These are phyloP conservation scores for Corythoichthys haematopterus DNA, from an alignment of 2,113 vertebrate genomes.

Conservation along the genomic window DNA sequence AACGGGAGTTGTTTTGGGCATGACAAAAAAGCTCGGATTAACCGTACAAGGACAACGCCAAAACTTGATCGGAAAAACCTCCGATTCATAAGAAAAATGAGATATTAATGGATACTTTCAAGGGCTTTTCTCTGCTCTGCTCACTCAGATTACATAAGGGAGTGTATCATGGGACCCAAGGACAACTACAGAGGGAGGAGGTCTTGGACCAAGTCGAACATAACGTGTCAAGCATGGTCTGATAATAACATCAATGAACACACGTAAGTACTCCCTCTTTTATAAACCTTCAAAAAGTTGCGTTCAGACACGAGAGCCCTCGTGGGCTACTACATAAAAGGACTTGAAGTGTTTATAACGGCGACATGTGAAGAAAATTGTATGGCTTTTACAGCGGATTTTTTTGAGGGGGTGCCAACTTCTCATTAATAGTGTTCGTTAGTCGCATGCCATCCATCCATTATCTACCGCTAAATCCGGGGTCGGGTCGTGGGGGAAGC, in stretches of 20 bases:
- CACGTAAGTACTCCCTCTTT: constrained; percentile 76
- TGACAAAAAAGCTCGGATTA: constrained; percentile 38
- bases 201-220: constrained; percentile 86
- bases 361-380: background rate
- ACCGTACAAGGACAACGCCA: constrained; percentile 44
- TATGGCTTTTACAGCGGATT: background rate
- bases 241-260: constrained; percentile 94
- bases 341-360: background rate
- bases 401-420: constrained; percentile 34
- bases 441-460: constrained; percentile 19
- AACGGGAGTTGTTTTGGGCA: constrained; percentile 53
- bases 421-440: constrained; percentile 60
- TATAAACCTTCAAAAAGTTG: background rate
- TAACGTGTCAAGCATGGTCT: constrained; percentile 90
- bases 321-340: background rate
- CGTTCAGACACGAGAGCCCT: background rate
- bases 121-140: constrained; percentile 19
- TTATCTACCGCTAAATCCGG: too few relatives aligned
- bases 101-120: constrained; percentile 30
- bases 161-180: constrained; percentile 87
- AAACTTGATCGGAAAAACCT: constrained; percentile 17
- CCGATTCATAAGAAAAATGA: constrained; percentile 16
- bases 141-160: constrained; percentile 84
- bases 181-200: constrained; percentile 86
- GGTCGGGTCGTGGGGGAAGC: too few relatives aligned